Conservation (phyloP, 2,888 invertebrate genomes). For the Euzophera pinguis region DNA sequence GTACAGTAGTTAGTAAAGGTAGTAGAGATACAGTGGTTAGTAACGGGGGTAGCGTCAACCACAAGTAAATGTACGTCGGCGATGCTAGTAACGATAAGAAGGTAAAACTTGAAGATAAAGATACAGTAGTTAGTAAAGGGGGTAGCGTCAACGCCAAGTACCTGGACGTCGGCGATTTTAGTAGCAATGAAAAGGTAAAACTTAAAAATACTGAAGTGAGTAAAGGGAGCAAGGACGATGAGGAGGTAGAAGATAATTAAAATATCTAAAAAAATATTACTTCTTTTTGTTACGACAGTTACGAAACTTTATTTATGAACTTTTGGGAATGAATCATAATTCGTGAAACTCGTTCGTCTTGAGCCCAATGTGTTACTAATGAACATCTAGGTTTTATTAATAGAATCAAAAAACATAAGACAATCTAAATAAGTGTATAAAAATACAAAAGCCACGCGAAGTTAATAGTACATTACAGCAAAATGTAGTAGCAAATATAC, state of each 20-base stretch:
- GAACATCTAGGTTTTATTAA: not conserved
- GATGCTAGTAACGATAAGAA: constrained; percentile 90
- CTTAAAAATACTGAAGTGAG: no score
- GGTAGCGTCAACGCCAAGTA: no score
- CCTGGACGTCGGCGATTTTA: no score
- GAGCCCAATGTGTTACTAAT: constrained; percentile 4
- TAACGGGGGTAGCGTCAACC: constrained; percentile 86
- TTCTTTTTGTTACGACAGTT: not conserved
- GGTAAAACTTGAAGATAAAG: no score
- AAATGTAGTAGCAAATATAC: constrained; percentile 13
- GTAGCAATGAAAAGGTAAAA: no score
- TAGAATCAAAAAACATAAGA: constrained; percentile 2
- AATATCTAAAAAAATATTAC: no score
- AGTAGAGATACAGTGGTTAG: no score
- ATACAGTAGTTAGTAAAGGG: no score
- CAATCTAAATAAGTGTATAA: not conserved
- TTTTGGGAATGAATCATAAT: not conserved
- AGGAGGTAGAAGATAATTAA: no score
- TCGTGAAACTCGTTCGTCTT: not conserved
- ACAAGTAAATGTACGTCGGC: constrained; percentile 95
- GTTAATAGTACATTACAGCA: constrained; percentile 5
- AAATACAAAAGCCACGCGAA: not conserved
- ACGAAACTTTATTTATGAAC: not conserved
- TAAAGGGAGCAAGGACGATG: no score
- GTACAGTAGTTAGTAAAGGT: no score